phyloP scores from a whole-genome alignment of 2,113 vertebrate species.

The Benitochromis conjunctus region DNA sequence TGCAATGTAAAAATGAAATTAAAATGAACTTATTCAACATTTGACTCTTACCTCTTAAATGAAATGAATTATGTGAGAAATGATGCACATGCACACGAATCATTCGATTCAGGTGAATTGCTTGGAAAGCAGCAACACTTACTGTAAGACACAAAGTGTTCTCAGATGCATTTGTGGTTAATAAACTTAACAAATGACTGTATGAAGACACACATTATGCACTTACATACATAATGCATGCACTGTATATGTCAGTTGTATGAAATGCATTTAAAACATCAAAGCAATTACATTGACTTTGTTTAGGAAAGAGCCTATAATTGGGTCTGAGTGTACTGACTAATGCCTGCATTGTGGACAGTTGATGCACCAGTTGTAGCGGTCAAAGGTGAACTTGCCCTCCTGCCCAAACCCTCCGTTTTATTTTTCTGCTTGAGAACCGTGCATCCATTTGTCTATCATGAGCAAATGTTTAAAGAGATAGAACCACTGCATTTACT shows the following conservation, averaged over 20 bases:
- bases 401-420: background rate
- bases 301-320: constrained; percentile 45
- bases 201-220: background rate
- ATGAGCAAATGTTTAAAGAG: background rate
- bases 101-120: background rate
- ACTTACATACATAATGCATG: background rate
- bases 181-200: background rate
- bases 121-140: background rate
- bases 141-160: background rate
- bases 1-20: background rate
- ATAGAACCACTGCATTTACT: background rate
- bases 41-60: background rate
- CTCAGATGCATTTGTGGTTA: background rate
- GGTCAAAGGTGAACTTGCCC: constrained; percentile 31
- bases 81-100: background rate
- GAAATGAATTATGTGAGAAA: background rate
- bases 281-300: constrained; percentile 28
- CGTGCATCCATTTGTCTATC: background rate
- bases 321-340: constrained; percentile 66
- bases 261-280: constrained; percentile 39
- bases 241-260: constrained; percentile 16
- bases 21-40: background rate
- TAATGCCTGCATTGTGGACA: background rate
- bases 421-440: constrained; percentile 8
- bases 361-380: constrained; percentile 33